phyloP scores from a whole-genome alignment of 2,113 vertebrate species.

The Microcebus murinus region DNA sequence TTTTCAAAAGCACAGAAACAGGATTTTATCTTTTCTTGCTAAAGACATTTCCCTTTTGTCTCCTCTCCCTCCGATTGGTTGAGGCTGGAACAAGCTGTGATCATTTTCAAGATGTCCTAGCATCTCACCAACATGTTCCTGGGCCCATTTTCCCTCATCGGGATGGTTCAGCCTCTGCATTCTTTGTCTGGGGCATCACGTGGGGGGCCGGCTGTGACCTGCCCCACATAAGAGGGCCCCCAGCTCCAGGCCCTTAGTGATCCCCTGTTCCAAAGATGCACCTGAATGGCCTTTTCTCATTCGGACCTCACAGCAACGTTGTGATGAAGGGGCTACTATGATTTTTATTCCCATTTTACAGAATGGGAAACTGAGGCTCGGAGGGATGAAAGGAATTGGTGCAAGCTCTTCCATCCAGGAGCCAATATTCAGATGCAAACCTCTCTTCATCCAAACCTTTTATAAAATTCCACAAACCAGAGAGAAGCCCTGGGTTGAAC shows the following conservation, averaged over 20 bases:
- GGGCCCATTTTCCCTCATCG: not conserved
- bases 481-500: not conserved
- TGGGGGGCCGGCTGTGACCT: not conserved
- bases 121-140: not conserved
- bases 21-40: not conserved
- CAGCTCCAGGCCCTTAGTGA: accelerated
- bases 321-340: not conserved
- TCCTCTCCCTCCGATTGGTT: not conserved
- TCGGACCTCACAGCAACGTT: not conserved
- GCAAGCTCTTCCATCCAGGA: not conserved
- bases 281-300: not conserved
- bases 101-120: not conserved
- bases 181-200: not conserved
- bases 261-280: accelerated
- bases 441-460: not conserved
- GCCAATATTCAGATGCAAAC: not conserved
- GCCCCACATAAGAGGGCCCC: accelerated
- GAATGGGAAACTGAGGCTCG: not conserved
- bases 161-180: not conserved
- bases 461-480: not conserved
- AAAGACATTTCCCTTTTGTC: not conserved
- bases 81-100: not conserved
- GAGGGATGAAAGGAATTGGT: not conserved
- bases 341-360: not conserved
- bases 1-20: not conserved